These are phyloP conservation scores for Nephrocerus scutellatus DNA, from an alignment of 2,888 invertebrate species.

Conservation along the genomic window DNA sequence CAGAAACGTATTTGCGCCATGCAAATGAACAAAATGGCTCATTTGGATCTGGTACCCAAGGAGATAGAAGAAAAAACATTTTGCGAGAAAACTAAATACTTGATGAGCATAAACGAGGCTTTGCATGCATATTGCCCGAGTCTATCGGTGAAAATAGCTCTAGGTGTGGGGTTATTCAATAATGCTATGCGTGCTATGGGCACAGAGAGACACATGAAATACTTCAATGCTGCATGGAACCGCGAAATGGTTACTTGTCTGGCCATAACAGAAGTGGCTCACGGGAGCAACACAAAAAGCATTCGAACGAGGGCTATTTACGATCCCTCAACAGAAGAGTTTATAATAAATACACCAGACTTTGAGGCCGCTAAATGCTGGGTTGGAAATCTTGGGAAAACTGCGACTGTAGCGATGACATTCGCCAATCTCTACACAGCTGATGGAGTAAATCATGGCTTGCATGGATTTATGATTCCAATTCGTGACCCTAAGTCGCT, in stretches of 20 bases:
- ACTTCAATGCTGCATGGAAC: conserved; percentile 63
- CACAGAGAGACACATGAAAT: conserved; percentile 64
- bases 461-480: conserved; percentile 85
- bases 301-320: conserved; percentile 88
- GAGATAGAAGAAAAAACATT: conserved; percentile 58
- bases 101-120: conserved; percentile 73
- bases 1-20: conserved; percentile 64
- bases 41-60: conserved; percentile 58
- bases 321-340: conserved; percentile 68
- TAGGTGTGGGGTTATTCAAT: conserved; percentile 67
- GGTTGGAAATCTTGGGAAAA: conserved; percentile 88
- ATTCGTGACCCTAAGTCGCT: conserved; percentile 71
- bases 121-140: conserved; percentile 63
- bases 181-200: conserved; percentile 69
- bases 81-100: conserved; percentile 59
- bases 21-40: conserved; percentile 60
- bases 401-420: conserved; percentile 76
- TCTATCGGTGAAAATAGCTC: conserved; percentile 69
- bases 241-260: conserved; percentile 74
- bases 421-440: conserved; percentile 84
- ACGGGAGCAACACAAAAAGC: conserved; percentile 89
- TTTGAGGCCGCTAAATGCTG: conserved; percentile 96
- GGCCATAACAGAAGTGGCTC: conserved; percentile 87
- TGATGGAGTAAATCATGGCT: conserved; percentile 70
- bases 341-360: conserved; percentile 85